Evolutionary conservation across 2,113 vertebrate species (phyloP), one percentile per base, ranked within the genome.

Genomic region (Spheniscus mendiculus): DNA sequence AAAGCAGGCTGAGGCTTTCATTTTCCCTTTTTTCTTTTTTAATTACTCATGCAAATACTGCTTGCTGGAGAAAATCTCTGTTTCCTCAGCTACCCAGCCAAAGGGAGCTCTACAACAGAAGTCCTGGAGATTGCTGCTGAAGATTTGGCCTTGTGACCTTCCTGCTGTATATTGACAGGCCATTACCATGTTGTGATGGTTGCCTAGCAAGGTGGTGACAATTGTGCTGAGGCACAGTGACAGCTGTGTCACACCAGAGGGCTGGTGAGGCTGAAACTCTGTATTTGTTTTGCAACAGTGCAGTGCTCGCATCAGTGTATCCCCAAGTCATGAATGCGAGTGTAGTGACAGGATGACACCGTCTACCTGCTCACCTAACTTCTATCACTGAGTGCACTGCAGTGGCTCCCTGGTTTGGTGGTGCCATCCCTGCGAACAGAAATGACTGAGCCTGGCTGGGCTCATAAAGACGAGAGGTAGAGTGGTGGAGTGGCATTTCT

Each of bases 161-260:
- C 30, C 66, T 32, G 15, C 5, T 1, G 0, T 65, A 15, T 30
- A 45, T 2, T 90, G 91, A 65, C 81, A 87, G 52, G 42, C 36
- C 56, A 72, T 79, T 65, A 12, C 62, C 42, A 3, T 26, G 38
- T 86, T 94, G 78, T 77, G 73, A 47, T 70, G 49, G 78, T 86
- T 96, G 87, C 91, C 90, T 91, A 83, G 59, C 78, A 32, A 93
- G 38, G 71, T 8, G 34, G 71, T 83, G 92, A 94, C 89, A 95
- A 61, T 17, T 82, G 65, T 49, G 29, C 47, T 67, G 81, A 38
- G 44, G 71, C 76, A 52, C 36, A 7, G 53, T 93, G 91, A 80
- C 87, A 94, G 58, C 77, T 65, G 30, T 87, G 93, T 89, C 83
- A 96, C 84, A 69, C 62, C 91, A 87, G 53, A 18, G 40, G 66